Evolutionary conservation across 2,888 invertebrate genomes (phyloP).

Genomic region (Hylaea fasciaria): DNA sequence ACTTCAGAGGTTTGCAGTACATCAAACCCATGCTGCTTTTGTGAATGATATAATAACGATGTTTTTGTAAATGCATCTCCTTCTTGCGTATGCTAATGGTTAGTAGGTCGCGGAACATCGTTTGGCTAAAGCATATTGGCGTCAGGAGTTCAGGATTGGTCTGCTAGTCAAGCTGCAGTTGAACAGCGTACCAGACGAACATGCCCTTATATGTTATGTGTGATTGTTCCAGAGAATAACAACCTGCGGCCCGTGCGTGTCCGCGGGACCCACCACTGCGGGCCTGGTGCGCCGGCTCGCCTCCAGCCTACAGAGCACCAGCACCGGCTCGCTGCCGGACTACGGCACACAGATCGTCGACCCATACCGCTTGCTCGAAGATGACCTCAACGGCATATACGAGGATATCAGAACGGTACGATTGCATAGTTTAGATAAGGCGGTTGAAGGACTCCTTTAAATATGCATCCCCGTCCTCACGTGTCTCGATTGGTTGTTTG

Average conservation of each 20-base stretch:
- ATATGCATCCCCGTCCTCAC: too few species aligned
- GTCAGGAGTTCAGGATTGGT: too few species aligned
- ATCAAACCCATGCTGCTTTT: too few species aligned
- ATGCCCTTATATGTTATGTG: background rate
- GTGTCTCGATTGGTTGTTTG: too few species aligned
- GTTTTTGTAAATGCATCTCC: too few species aligned
- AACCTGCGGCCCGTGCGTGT: conserved; percentile 75
- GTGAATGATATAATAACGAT: too few species aligned
- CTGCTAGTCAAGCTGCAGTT: too few species aligned
- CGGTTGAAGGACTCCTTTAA: too few species aligned
- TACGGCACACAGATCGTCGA: conserved; percentile 89
- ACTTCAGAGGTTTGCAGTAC: too few species aligned
- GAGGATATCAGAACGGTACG: conserved; percentile 93
- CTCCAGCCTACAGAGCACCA: conserved; percentile 91
- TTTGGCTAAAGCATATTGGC: too few species aligned
- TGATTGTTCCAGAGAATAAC: conserved; percentile 70
- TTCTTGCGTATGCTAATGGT: too few species aligned
- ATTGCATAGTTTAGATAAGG: background rate
- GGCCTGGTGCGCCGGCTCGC: conserved; percentile 76
- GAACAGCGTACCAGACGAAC: background rate
- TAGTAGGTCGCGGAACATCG: too few species aligned
- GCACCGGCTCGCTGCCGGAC: conserved; percentile 92
- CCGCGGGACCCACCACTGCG: conserved; percentile 61
- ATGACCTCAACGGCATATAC: conserved; percentile 94
- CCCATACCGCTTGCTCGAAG: conserved; percentile 93